Percentiles rank a stretch among this genome's conserved stretches.
phyloP scores from a whole-genome alignment of 2,797 vertebrate species.

The Notoglanidium macrostoma region DNA sequence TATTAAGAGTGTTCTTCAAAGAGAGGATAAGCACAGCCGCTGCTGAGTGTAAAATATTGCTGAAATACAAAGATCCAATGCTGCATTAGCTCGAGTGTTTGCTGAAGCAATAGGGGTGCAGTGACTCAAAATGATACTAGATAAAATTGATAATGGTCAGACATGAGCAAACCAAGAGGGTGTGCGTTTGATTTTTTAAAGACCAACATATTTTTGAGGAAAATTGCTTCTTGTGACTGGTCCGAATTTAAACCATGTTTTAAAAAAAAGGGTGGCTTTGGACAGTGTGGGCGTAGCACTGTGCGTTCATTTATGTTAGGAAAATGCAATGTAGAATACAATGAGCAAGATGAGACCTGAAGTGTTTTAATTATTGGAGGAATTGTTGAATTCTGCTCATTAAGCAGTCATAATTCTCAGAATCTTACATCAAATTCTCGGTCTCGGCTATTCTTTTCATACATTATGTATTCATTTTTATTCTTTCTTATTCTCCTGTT shows the following conservation, averaged over 20 bases:
- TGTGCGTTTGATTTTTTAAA: not conserved
- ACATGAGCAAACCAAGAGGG: not conserved
- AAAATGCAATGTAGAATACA: not conserved
- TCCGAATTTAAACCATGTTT: not conserved
- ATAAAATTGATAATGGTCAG: not conserved
- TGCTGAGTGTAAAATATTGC: conserved; percentile 29
- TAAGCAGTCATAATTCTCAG: conserved; percentile 77
- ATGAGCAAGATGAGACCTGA: conserved; percentile 22
- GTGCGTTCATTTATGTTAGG: not conserved
- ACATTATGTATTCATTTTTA: conserved; percentile 51
- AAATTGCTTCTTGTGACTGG: not conserved
- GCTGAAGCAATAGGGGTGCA: conserved; percentile 18
- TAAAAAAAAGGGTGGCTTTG: not conserved
- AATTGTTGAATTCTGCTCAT: conserved; percentile 65
- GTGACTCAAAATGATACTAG: conserved; percentile 5
- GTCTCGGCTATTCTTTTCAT: conserved; percentile 53
- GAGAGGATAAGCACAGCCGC: conserved; percentile 33
- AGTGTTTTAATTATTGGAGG: conserved; percentile 41
- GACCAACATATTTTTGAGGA: not conserved
- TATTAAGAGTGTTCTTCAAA: conserved; percentile 47
- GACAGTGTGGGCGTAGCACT: not conserved
- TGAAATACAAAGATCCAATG: conserved; percentile 25
- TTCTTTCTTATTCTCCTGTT: conserved; percentile 56
- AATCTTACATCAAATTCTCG: conserved; percentile 72
- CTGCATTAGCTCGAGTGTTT: conserved; percentile 30